Base-by-base conservation (phyloP, 2,113 vertebrate species). In the Neolamprologus caudopunctatus region DNA sequence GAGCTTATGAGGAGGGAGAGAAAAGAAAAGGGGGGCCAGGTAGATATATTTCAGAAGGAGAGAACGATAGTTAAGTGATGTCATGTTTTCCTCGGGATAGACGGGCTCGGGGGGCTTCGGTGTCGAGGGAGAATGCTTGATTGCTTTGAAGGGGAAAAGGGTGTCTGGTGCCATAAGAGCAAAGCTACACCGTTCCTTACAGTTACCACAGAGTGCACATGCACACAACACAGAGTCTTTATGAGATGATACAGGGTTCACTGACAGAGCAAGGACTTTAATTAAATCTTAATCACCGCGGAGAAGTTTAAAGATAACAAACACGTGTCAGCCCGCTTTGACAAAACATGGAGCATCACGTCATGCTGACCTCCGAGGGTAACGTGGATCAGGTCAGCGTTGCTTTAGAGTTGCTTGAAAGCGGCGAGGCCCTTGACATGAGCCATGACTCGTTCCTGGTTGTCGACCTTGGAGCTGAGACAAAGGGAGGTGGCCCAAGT, bases 31-130 rank as follows among this genome's bases (percentile, higher is more conserved):
- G 63, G 81, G 42, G 28, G 28, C 53, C 31, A 87, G 61, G 47
- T 42, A 71, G 75, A 87, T 21, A 87, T 13, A 28, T 21, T 26
- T 26, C 6, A 2, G 21, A 63, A n/a, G 79, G n/a, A 40, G 21
- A 42, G 73, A 58, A 87, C 1, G 28, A 84, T 71, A 87, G 88
- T 87, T 73, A 85, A 58, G 84, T 97, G 96, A 97, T 94, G 93
- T 96, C 94, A 96, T 96, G 87, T 94, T 96, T 96, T 96, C 89
- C 93, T 89, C 86, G 81, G 61, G 82, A 90, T 87, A 57, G 82
- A 91, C 81, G 75, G 78, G 87, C 89, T 90, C 53, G 40, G 89
- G 90, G 86, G 88, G 83, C 85, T 91, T 89, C 71, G 50, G 89
- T 35, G 57, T 47, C 21, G 47, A 85, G 86, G 87, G 92, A 83